Base-by-base conservation (phyloP, 2,888 invertebrate genomes). In the Eurytoma adleriae region DNA sequence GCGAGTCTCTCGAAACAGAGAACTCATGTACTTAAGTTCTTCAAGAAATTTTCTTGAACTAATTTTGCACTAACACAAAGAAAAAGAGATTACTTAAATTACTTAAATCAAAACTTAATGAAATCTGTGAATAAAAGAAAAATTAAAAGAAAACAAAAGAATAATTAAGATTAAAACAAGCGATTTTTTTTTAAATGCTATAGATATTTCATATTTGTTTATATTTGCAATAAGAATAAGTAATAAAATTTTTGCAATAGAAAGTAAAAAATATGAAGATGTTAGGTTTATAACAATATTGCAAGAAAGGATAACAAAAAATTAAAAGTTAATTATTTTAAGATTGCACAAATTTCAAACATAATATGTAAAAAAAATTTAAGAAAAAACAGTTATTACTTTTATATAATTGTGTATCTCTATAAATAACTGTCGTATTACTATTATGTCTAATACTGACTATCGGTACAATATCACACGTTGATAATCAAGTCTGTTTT, bases 1-100 rank as follows among this genome's bases (percentile, higher is more conserved):
- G 73, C 48, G 56, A 62, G n/a, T 68, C 73, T 73, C 73, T 61
- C n/a, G 67, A 52, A 73, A 73, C 73, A 78, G 68, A 68, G 73
- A 78, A 67, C 61, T 61, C 62, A 48, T 14, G 57, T 30, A 24
- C 57, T 18, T 40, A 57, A 48, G 18, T 24, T 40, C 72, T 72
- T 72, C 10, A 13, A 72, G 52, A 71, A 71, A n/a, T 71, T 66
- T 59, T 64, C 7, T 7, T 20, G 54, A 57, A 61, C 73, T 66
- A 27, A 54, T 40, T 62, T 52, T 40, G 67, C 67, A 59, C 27
- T 14, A 59, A 52, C 24, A 12, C 30, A 14, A 48, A 52, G 62
- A 14, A 48, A 52, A 52, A 72, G 30, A 30, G 5, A 18, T 18
- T 20, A 66, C 48, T 12, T 59, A 14, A 16, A 18, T 18, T 20